Evolutionary conservation across 2,113 vertebrate genomes (phyloP), one percentile per base, ranked within the genome.

Genomic region (Balaeniceps rex): DNA sequence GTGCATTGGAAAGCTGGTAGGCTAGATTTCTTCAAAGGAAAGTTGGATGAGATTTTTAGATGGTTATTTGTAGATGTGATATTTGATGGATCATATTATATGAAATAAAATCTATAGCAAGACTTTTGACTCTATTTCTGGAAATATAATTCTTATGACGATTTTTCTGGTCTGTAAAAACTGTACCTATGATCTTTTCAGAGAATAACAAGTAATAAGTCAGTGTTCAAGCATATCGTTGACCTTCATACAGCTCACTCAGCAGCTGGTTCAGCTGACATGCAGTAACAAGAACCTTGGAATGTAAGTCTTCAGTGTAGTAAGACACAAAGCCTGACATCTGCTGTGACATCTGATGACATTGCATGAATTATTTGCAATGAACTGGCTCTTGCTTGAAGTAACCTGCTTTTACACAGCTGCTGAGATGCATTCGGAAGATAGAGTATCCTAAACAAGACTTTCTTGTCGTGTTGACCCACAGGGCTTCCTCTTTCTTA

Each of bases 101-200:
- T 68, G 66, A 83, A 97, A 97, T 97, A 97, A 96, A 95, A 82
- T 22, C 64, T 16, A 5, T 58, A 92, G 61, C 46, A 86, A 90
- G 34, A 82, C 21, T 47, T 28, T 12, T 75, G 46, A 21, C 38
- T 36, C 18, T 76, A 0, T 86, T 92, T 90, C 38, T 90, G 46
- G 70, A 94, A 79, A n/a, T 46, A 2, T 1, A 68, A 52, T 86
- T 90, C 23, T 77, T 83, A n/a, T 0, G 2, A 23, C 72, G 2
- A 38, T 77, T 26, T 34, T 36, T 72, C 54, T 40, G 5, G 17
- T 66, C 29, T 88, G 58, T n/a, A 83, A 69, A 52, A 96, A 22
- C 6, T 26, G 3, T 49, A 61, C 25, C 31, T 42, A 1, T 76
- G 36, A 29, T 77, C 22, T 90, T 80, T n/a, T 23, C 13, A 42